Evolutionary conservation across 2,888 invertebrate species (phyloP).

Genomic region (Eilema sororculum): DNA sequence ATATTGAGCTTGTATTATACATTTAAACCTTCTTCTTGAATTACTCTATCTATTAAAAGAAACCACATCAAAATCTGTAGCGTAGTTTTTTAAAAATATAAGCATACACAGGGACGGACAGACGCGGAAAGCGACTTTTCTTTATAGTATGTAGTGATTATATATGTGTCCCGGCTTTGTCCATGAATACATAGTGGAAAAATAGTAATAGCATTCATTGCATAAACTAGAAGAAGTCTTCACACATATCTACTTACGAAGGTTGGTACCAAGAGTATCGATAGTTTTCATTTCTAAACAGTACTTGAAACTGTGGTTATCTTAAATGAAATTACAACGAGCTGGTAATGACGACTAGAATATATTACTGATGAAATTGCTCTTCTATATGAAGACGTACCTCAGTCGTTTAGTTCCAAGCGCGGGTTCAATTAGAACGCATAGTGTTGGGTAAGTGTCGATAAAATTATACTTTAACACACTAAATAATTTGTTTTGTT

Average conservation of each 20-base stretch:
- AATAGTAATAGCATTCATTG: no score
- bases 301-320: constrained; percentile 4
- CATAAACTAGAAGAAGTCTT: not conserved
- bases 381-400: constrained; percentile 55
- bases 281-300: not conserved
- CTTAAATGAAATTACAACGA: constrained; percentile 35
- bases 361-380: constrained; percentile 59
- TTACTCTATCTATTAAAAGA: no score
- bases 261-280: not conserved
- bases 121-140: no score
- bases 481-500: no score
- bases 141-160: no score
- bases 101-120: no score
- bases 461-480: constrained; percentile 21
- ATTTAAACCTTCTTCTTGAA: no score
- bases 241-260: not conserved
- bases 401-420: constrained; percentile 57
- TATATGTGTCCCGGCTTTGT: no score
- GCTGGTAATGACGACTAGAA: constrained; percentile 44
- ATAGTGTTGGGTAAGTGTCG: constrained; percentile 59
- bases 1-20: no score
- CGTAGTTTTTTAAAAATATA: no score
- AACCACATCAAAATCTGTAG: no score
- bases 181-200: no score
- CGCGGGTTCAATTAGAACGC: constrained; percentile 51